phyloP scores from a whole-genome alignment of 2,113 vertebrate genomes.

The Mesocricetus auratus region DNA sequence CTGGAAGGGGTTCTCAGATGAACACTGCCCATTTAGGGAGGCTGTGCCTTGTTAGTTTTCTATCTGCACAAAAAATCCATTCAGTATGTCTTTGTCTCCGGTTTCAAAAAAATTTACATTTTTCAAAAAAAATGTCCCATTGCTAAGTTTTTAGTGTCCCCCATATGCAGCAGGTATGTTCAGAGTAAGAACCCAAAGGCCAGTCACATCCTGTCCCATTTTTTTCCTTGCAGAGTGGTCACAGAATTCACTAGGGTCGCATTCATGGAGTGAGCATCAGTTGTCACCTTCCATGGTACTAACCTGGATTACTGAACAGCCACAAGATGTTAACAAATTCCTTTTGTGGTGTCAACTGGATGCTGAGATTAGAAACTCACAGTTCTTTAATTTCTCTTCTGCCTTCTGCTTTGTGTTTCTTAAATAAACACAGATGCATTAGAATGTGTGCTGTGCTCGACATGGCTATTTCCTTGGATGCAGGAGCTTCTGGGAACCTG shows the following conservation, averaged over 20 bases:
- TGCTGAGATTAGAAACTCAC: background rate
- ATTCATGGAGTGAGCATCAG: background rate
- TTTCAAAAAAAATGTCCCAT: too few species aligned
- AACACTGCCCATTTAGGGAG: background rate
- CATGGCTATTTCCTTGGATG: background rate
- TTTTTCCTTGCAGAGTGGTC: background rate
- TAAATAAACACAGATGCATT: background rate
- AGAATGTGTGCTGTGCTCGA: background rate
- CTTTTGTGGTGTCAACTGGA: background rate
- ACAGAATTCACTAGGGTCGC: background rate
- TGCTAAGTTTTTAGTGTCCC: background rate
- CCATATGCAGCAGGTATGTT: background rate
- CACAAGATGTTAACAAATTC: background rate
- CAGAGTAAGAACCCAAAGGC: background rate
- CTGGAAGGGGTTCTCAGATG: background rate
- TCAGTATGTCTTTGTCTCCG: background rate
- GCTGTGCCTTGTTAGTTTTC: slow-evolving; percentile 4
- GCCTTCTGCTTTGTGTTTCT: background rate
- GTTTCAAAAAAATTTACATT: background rate
- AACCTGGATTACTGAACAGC: background rate
- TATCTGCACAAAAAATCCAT: background rate
- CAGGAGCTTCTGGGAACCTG: background rate
- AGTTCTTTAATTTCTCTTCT: background rate
- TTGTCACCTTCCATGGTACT: background rate
- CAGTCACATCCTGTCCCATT: background rate